Evolutionary conservation across 2,113 vertebrate species (phyloP), one percentile per base, ranked within the genome.

Genomic region (Callocephalon fimbriatum): DNA sequence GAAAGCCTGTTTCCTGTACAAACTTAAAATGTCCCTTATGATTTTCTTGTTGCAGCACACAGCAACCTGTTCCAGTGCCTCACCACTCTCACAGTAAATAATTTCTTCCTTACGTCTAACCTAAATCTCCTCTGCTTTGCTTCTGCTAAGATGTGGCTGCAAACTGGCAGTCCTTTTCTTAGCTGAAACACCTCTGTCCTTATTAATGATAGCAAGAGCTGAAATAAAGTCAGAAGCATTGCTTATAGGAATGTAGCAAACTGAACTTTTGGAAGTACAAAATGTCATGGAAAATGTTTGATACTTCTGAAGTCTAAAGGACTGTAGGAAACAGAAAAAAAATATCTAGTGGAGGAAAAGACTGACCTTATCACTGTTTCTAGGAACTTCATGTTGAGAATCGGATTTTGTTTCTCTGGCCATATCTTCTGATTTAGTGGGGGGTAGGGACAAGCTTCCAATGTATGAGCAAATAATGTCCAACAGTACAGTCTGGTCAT

Each of bases 391-490:
- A 16, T 48, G 11, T 56, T 37, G n/a, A 62, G n/a, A 84, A 89
- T 47, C 0, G 0, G 31, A 54, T 82, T 89, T 47, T 42, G 1
- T 25, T 86, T 31, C 19, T 87, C 73, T n/a, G 50, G 6, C 6
- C 5, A 11, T 31, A 27, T 51, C 18, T 61, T 71, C 21, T 19
- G 12, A 26, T 76, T 27, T 80, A 65, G 51, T 51, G 16, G 32
- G 26, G 12, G 6, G 29, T 0, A 21, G 20, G 77, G 29, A 47
- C 20, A 74, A 89, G 12, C 47, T 86, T 93, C 51, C 76, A 81
- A 16, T 10, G 6, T 68, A 65, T 94, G 54, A 48, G 44, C 54
- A 77, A 88, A 71, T 26, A 32, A 23, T 59, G 35, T 67, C 81
- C 51, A 19, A 71, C 90, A 75, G 38, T 68, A 66, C 66, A 48